Base-by-base conservation (phyloP, 2,113 vertebrate species). In the Pygoscelis antarcticus region DNA sequence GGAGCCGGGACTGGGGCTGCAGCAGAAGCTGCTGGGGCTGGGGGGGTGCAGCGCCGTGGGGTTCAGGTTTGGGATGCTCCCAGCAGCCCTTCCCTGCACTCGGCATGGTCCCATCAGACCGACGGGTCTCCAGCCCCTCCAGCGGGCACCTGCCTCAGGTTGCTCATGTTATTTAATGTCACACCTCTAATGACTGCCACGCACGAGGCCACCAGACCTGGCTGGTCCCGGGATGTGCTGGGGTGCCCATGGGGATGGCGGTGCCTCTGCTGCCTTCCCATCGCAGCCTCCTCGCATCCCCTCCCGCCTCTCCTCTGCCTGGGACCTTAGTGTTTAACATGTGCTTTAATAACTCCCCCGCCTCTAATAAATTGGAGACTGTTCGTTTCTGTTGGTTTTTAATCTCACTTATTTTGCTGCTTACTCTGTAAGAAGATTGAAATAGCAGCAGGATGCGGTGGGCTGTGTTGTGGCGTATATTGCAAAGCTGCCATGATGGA, bases 401-500 rank as follows among this genome's bases (percentile, higher is more conserved):
- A 19, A 40, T 80, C 80, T 72, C 76, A 19, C 49, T 64, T 11
- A 2, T 44, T 46, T 49, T 71, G 34, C 62, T 92, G 96, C 77
- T 87, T 11, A 6, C 11, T 46, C 69, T 3, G 65, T 21, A 62
- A 14, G 84, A 3, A 10, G 93, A 12, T 29, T 11, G 95, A 40
- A 80, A 55, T 8, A 42, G 90, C 81, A 40, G 81, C 44, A 11
- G 92, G 83, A 83, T 3, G 17, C 2, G 19, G 29, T 1, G 77
- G 1, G 75, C 44, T 60, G 82, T 4, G 11, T 34, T 3, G 25
- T 13, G 80, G 86, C 2, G 0, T 9, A 4, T 5, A 0, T 52
- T 4, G 71, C 72, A 4, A 2, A 66, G 71, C 68, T 7, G 7
- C 0, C 7, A 0, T 10, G 84, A 13, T 72, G 89, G 89, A 68